Conservation (phyloP, 30 jellyfish, hydroid and myxozoan genomes). For the Mastigias papua region DNA sequence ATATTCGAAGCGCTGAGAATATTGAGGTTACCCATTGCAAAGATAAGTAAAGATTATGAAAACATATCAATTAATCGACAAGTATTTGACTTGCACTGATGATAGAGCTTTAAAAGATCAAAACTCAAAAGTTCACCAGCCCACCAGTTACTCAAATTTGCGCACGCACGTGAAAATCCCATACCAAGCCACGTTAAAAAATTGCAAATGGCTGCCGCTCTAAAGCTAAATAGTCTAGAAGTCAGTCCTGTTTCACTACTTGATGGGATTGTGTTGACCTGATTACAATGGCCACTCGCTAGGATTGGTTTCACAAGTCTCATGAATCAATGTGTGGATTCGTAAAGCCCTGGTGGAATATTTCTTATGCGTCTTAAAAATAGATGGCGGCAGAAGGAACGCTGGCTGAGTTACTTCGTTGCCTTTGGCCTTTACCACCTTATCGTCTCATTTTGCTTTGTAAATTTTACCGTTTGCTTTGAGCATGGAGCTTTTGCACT, state of each 20-base stretch:
- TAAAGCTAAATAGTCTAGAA: not conserved
- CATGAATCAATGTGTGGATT: conserved; percentile 36
- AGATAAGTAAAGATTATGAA: too few relatives aligned
- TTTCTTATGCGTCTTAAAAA: conserved; percentile 70
- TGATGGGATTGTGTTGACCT: not conserved
- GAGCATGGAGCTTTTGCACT: not conserved
- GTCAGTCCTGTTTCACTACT: not conserved
- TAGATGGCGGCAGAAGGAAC: conserved; percentile 40
- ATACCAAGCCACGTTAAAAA: conserved; percentile 63
- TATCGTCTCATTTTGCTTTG: conserved; percentile 1
- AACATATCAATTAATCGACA: too few relatives aligned
- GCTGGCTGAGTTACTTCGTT: not conserved
- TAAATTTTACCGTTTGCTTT: not conserved
- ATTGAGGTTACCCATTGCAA: too few relatives aligned
- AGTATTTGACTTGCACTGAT: too few relatives aligned
- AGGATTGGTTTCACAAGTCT: not conserved
- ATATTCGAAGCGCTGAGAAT: too few relatives aligned
- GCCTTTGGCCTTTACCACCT: conserved; percentile 19
- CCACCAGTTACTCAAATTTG: conserved; percentile 56
- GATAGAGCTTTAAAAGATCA: conserved; percentile 37
- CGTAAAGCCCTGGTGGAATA: conserved; percentile 43
- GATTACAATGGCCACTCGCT: not conserved
- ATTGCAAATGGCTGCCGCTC: conserved; percentile 77
- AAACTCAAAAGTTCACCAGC: conserved; percentile 40
- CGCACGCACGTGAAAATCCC: conserved; percentile 64